Conservation (phyloP, 2,113 vertebrate genomes). For the Vireo altiloquus region DNA sequence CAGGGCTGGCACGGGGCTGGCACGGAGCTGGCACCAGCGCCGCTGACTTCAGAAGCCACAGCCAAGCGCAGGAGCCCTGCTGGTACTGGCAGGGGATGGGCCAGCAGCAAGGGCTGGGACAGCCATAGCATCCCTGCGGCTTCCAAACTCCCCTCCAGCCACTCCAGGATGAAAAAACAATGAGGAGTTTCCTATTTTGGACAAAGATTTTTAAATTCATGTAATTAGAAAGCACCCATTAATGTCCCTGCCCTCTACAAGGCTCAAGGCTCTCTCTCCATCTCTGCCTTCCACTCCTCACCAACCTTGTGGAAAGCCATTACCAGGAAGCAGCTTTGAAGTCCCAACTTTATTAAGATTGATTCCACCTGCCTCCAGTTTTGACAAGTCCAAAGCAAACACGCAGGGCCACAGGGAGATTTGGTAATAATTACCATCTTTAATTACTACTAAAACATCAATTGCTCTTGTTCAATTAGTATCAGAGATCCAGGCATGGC, state of each 20-base stretch:
- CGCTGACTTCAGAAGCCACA: fast-evolving
- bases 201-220: neutral
- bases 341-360: constrained; percentile 72
- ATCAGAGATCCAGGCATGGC: constrained; percentile 74
- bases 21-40: fast-evolving
- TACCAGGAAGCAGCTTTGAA: constrained; percentile 44
- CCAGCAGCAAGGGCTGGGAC: neutral
- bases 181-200: fast-evolving
- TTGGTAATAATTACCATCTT: constrained; percentile 82
- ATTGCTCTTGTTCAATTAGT: constrained; percentile 84
- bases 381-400: constrained; percentile 80
- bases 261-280: neutral
- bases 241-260: neutral
- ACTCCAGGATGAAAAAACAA: fast-evolving
- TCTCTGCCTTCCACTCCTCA: neutral
- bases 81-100: fast-evolving
- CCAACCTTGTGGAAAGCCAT: neutral
- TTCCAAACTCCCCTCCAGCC: neutral
- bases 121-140: fast-evolving
- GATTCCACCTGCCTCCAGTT: constrained; percentile 63
- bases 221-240: neutral
- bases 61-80: neutral
- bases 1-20: neutral
- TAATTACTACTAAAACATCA: constrained; percentile 84
- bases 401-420: constrained; percentile 70